Percentiles rank a stretch among this genome's conserved stretches.
These are phyloP conservation scores for Acanthochromis polyacanthus DNA, from an alignment of 2,113 vertebrate genomes.

Conservation along the genomic window DNA sequence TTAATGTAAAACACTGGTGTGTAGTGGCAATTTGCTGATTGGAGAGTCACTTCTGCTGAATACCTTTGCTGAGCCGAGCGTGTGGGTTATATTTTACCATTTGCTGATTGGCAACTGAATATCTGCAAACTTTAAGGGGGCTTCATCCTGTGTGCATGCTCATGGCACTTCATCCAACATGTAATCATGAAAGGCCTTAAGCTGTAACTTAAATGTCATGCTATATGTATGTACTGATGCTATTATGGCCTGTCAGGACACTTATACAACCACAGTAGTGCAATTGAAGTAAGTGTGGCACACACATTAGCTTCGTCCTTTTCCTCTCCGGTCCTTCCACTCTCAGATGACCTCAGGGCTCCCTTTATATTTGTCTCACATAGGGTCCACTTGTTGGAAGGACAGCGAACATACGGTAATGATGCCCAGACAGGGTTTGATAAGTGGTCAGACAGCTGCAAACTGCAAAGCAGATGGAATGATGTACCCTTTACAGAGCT, in stretches of 20 bases:
- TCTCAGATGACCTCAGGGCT: constrained; percentile 46
- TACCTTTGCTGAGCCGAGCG: constrained; percentile 20
- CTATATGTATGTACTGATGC: constrained; percentile 6
- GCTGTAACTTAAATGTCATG: constrained; percentile 45
- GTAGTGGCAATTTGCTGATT: constrained; percentile 76
- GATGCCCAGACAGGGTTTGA: constrained; percentile 72
- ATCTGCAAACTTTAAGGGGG: constrained; percentile 18
- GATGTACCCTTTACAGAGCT: constrained; percentile 80
- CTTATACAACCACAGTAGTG: neutral
- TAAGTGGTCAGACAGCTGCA: constrained; percentile 77
- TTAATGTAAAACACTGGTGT: constrained; percentile 65
- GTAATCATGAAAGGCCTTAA: neutral
- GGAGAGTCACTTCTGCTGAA: constrained; percentile 65
- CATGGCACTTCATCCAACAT: neutral
- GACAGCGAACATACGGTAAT: constrained; percentile 70
- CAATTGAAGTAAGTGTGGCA: neutral
- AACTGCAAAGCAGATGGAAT: constrained; percentile 79
- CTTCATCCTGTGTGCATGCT: neutral
- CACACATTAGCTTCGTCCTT: constrained; percentile 49
- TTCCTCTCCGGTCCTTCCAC: constrained; percentile 29
- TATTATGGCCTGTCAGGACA: constrained; percentile 1
- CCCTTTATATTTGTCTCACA: constrained; percentile 75
- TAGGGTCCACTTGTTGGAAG: constrained; percentile 64
- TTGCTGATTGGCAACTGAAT: constrained; percentile 50
- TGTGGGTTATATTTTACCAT: constrained; percentile 40